phyloP scores from a whole-genome alignment of 2,113 vertebrate genomes.

The Campylomormyrus tamandua region DNA sequence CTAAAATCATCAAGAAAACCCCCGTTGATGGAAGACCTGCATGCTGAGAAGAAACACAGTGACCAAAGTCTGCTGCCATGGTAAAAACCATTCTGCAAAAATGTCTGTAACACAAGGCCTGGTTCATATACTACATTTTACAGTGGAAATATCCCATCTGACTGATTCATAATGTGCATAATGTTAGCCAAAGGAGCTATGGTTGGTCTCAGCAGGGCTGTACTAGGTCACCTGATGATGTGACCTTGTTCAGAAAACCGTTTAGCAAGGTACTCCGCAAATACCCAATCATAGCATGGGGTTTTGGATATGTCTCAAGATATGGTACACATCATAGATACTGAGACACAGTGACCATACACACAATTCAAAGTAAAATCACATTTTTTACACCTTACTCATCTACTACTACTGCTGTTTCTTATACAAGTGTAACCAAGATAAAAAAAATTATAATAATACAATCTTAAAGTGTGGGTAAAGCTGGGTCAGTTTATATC shows the following conservation, averaged over 20 bases:
- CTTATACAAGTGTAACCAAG: background rate
- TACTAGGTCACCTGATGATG: background rate
- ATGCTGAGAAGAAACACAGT: background rate
- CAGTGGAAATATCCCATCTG: background rate
- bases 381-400: background rate
- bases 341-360: background rate
- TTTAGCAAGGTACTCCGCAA: background rate
- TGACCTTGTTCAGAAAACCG: constrained; percentile 1
- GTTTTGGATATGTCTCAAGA: background rate
- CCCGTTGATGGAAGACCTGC: background rate
- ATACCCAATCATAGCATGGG: background rate
- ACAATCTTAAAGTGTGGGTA: background rate
- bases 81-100: background rate
- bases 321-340: background rate
- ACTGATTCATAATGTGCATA: background rate
- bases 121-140: background rate
- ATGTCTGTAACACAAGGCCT: background rate
- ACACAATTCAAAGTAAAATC: background rate
- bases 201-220: background rate
- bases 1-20: background rate
- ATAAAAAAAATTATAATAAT: background rate
- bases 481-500: background rate
- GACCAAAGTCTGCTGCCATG: background rate
- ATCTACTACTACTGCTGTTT: background rate
- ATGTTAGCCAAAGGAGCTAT: background rate